A percentile compares a stretch with the other conserved stretches of the same genome.
Conservation (phyloP, 2,113 vertebrate species). For the Micromys minutus region DNA sequence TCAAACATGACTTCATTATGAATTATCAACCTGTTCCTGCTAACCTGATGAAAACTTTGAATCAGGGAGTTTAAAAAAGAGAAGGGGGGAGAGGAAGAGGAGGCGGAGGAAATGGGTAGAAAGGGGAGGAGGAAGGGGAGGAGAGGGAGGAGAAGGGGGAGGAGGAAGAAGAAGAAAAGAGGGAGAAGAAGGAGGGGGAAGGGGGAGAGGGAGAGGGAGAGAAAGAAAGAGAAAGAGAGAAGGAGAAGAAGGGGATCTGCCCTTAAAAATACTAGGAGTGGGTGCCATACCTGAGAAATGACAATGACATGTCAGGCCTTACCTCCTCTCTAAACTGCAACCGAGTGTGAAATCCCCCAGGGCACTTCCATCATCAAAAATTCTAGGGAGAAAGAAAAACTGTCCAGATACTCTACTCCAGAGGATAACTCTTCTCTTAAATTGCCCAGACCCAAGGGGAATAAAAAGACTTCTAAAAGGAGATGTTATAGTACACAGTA, state of each 20-base stretch:
- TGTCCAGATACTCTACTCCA: not conserved
- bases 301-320: not conserved
- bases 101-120: too few species aligned
- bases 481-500: conserved; percentile 12
- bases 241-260: conserved; percentile 55
- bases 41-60: conserved; percentile 59
- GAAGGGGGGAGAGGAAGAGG: not conserved
- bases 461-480: not conserved
- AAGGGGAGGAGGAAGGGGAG: too few species aligned
- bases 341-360: not conserved
- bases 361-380: not conserved
- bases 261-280: not conserved
- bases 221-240: too few species aligned
- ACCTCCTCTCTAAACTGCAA: not conserved
- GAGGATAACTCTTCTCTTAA: conserved; percentile 23
- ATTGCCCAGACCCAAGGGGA: not conserved
- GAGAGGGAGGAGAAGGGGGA: too few species aligned
- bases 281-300: not conserved
- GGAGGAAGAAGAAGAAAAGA: too few species aligned
- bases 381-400: conserved; percentile 8
- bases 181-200: too few species aligned
- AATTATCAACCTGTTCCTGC: conserved; percentile 63
- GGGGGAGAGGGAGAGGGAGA: too few species aligned
- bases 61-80: conserved; percentile 69
- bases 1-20: conserved; percentile 72